phyloP scores from a whole-genome alignment of 2,888 invertebrate genomes.

The Phyto melanocephala region DNA sequence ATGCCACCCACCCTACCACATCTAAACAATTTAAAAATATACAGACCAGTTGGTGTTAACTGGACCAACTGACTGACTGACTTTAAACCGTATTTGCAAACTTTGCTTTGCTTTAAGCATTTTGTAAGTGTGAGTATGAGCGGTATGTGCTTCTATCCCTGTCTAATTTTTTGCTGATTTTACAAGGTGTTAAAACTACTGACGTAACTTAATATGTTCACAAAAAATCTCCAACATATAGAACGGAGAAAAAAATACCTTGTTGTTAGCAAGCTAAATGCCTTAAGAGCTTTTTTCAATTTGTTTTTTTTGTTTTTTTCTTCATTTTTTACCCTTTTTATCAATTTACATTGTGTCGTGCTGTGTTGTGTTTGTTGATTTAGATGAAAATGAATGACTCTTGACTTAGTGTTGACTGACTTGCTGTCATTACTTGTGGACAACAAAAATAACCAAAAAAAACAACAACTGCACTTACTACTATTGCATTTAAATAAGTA shows the following conservation, averaged over 20 bases:
- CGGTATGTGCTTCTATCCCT: background rate
- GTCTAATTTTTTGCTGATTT: background rate
- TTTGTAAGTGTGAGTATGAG: background rate
- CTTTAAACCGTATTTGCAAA: slow-evolving; percentile 6
- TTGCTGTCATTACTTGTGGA: slow-evolving; percentile 47
- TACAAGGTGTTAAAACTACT: slow-evolving; percentile 55
- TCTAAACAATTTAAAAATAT: too few species aligned
- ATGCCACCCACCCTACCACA: too few species aligned
- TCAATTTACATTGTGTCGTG: slow-evolving; percentile 5
- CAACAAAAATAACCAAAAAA: background rate
- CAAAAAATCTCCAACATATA: background rate
- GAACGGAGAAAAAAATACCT: slow-evolving; percentile 12
- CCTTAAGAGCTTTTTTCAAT: slow-evolving; percentile 45
- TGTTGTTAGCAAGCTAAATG: slow-evolving; percentile 55
- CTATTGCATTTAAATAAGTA: background rate
- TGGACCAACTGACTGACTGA: background rate
- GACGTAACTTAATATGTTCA: slow-evolving; percentile 36
- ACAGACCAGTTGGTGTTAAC: too few species aligned
- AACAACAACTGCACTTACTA: background rate
- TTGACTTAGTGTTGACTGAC: slow-evolving; percentile 50
- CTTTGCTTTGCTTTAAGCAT: slow-evolving; percentile 15
- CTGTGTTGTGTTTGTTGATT: slow-evolving; percentile 52
- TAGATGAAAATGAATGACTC: slow-evolving; percentile 58
- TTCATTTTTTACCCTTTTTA: background rate
- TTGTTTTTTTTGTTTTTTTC: background rate